Base-by-base conservation (phyloP, 2,888 invertebrate species). In the Spicauda simplicius region DNA sequence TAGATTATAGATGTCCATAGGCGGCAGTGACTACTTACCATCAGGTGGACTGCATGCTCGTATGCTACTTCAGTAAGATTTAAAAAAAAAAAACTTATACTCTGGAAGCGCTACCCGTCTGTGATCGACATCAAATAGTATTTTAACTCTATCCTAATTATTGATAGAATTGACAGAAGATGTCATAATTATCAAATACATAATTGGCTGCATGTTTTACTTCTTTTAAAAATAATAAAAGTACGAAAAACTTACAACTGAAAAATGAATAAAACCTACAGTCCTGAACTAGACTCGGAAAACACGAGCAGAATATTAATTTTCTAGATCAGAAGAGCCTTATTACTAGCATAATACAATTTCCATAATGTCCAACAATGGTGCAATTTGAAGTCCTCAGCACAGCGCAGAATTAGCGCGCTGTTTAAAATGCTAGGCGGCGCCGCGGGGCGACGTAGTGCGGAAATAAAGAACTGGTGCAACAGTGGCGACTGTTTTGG, bases 351-450 rank as follows among this genome's bases (percentile, higher is more conserved):
- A 37, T 64, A 52, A 52, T 30, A 19, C 37, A 52, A 64, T 65
- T 65, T 65, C 45, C 65, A 59, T 65, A 65, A 65, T 65, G 65
- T 65, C 45, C 65, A 65, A 65, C 65, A 65, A 65, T 65, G 20
- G 65, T 45, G 58, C 59, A 65, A 65, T 65, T 65, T 59, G 41
- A 59, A 41, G 59, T 45, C 12, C 45, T 45, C 45, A 45, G 45
- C 45, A 45, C 45, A 45, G 14, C 30, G 53, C 53, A 19, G 45
- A 59, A 65, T 59, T 65, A 64, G 64, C 53, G 58, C n/a, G 45
- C 65, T 65, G 59, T 45, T 65, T 65, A 59, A 65, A 58, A 65
- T 65, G 65, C 65, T 45, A 14, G 30, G 65, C 65, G 65, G 58
- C 58, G 64, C 33, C 56, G 19, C 30, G 56, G 50, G 63, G 30